Base-by-base conservation (phyloP, 2,113 vertebrate genomes). In the Lonchura striata region DNA sequence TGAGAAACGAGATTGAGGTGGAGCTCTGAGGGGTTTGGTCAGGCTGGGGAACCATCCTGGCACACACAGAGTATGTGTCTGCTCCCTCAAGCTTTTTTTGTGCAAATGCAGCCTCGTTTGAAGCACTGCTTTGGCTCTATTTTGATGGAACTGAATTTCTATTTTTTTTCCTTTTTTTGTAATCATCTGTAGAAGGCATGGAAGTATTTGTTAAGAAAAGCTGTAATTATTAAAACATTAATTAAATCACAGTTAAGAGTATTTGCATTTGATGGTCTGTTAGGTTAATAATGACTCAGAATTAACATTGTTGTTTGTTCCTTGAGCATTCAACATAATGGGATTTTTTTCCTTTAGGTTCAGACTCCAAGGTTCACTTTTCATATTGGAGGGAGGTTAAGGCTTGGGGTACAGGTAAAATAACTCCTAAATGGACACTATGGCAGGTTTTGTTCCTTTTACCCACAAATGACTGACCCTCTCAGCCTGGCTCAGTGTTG, bases 241-340 rank as follows among this genome's bases (percentile, higher is more conserved):
- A 82, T 86, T 94, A 83, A 92, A 44, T 77, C 49, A 47, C 82
- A 46, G 63, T 83, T 86, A 2, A 54, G 52, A 86, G 42, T 72
- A 44, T 82, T 93, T 92, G 50, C 64, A 78, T 92, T 78, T 86
- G 83, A 84, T 84, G 86, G 72, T 82, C 90, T 66, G 56, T 92
- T 95, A 81, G 81, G 64, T 95, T 92, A 89, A 71, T 86, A 64
- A 90, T 78, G 42, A 85, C 77, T 81, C 42, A n/a, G 68, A 93
- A 81, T 63, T 4, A 49, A 71, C 44, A 65, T 37, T 10, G 13
- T 60, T 53, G n/a, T 70, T 87, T 90, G 22, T 78, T 81, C 53
- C 65, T 56, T 56, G 56, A 90, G 80, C 81, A 74, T 86, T 74
- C 88, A 41, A 37, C 46, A 57, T 74, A n/a, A 44, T 46, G 25